Conservation (phyloP, 2,113 vertebrate species). For the Mionectes macconnelli region DNA sequence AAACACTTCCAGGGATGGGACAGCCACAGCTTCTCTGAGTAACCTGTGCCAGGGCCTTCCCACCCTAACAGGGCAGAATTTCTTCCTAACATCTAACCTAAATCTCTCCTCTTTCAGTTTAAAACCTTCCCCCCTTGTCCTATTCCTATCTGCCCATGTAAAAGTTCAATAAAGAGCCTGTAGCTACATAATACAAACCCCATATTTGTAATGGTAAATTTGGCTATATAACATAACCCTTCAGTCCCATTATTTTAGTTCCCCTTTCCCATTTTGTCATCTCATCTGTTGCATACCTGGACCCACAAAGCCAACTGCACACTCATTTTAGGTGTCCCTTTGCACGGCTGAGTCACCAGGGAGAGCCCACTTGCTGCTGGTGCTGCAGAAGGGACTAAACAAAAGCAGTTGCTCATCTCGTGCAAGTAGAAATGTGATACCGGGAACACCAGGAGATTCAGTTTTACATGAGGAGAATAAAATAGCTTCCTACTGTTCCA, state of each 20-base stretch:
- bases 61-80: background rate
- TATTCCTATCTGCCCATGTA: background rate
- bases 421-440: background rate
- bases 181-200: background rate
- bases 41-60: background rate
- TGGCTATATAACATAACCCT: rapidly evolving
- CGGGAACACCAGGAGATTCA: background rate
- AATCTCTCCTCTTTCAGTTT: background rate
- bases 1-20: background rate
- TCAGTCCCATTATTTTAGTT: background rate
- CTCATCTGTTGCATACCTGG: background rate
- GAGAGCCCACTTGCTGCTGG: rapidly evolving
- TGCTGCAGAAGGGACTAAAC: background rate
- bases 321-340: background rate
- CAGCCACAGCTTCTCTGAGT: background rate
- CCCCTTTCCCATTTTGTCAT: background rate
- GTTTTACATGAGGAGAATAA: background rate
- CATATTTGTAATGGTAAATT: background rate
- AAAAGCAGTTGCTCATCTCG: background rate
- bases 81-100: background rate
- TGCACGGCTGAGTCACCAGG: background rate
- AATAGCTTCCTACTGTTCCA: background rate
- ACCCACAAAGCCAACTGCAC: background rate
- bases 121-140: background rate
- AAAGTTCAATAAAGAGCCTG: background rate